Evolutionary conservation across 2,888 invertebrate species (phyloP), one percentile per base, ranked within the genome.

Genomic region (Habroteleia sp.): DNA sequence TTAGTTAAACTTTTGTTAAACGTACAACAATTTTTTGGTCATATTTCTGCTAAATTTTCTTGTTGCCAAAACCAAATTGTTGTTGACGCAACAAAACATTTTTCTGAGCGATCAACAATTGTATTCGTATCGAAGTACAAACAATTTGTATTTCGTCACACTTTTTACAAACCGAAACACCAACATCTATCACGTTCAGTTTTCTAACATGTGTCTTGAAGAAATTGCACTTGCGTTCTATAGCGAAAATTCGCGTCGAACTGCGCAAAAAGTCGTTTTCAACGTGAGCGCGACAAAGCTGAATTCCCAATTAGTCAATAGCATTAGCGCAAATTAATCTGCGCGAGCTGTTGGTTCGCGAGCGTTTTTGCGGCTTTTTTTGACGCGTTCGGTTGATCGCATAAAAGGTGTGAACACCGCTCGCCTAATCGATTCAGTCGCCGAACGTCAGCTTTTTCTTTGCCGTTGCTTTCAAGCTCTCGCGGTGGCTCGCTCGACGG

Each of bases 221-320:
- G n/a, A n/a, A n/a, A n/a, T n/a, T n/a, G n/a, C n/a, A n/a, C n/a
- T n/a, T n/a, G n/a, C n/a, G n/a, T n/a, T n/a, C n/a, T n/a, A n/a
- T 4, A 20, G n/a, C 25, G 11, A 50, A 52, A 35, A 7, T 20
- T 41, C 41, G 39, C 27, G 3, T 4, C 2, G 8, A n/a, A 7
- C 17, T 0, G 0, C 1, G 42, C 31, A 68, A 68, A 56, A 68
- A 68, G 41, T 48, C 7, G 56, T 48, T 48, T 29, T 20, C 10
- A 7, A 8, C 14, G 10, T 41, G 31, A 5, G 35, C 37, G 35
- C 41, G 50, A 50, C 50, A 50, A 68, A 68, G 29, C 37, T 52
- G 37, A 44, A 44, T 50, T 69, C 52, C 69, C 69, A 69, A 69
- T 69, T 69, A 69, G 69, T 69, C 69, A 60, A 60, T 52, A 52